Percentiles rank a stretch among this genome's conserved stretches.
Evolutionary conservation across 2,113 vertebrate genomes (phyloP).

Genomic region (Grammomys dolichurus): DNA sequence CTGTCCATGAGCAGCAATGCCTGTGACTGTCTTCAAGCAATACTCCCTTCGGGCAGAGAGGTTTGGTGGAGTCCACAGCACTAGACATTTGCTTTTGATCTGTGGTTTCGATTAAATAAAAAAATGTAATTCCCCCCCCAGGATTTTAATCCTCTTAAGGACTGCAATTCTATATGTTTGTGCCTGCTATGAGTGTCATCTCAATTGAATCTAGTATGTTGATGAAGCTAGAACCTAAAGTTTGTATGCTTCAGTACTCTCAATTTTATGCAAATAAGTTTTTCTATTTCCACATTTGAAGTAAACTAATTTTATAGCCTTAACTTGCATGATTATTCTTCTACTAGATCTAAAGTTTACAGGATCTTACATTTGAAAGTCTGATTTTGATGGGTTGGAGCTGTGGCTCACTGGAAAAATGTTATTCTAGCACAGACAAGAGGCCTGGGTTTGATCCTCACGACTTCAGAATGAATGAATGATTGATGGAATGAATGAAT

Average conservation of each 20-base stretch:
- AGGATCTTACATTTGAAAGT: neutral
- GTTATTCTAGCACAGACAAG: neutral
- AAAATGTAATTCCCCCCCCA: neutral
- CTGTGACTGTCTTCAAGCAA: neutral
- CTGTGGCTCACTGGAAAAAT: neutral
- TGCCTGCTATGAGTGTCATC: slow-evolving; percentile 26
- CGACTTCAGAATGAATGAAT: too few species aligned
- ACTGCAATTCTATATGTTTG: slow-evolving; percentile 53
- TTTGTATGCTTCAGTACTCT: slow-evolving; percentile 28
- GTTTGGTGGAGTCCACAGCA: neutral
- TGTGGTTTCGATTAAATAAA: slow-evolving; percentile 15
- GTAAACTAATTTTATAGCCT: slow-evolving; percentile 81
- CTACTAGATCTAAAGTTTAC: neutral
- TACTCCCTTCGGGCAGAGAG: neutral
- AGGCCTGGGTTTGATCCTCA: neutral
- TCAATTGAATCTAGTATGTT: slow-evolving; percentile 16
- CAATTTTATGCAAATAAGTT: slow-evolving; percentile 66
- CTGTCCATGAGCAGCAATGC: neutral
- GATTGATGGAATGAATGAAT: too few species aligned
- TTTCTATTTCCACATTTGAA: slow-evolving; percentile 81
- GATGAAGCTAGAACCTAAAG: slow-evolving; percentile 47
- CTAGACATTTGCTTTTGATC: neutral
- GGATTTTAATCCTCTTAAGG: slow-evolving; percentile 20
- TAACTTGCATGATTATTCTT: neutral
- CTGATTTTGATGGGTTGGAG: neutral